phyloP scores from a whole-genome alignment of 1,140 invertebrate species.

The Euborellia annulipes region DNA sequence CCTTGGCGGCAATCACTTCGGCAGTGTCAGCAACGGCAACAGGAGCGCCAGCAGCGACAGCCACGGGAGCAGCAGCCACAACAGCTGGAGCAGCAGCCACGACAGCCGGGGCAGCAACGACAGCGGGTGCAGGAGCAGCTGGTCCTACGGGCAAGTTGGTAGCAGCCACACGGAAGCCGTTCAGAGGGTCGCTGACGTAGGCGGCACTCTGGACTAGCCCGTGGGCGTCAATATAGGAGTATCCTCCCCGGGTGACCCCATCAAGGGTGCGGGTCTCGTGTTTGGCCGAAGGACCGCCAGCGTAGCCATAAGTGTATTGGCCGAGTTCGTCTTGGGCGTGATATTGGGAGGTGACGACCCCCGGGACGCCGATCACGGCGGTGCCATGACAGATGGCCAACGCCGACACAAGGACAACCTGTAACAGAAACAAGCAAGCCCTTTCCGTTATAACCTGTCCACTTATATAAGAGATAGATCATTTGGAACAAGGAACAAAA shows the following conservation, averaged over 20 bases:
- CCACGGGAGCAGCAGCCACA: constrained; percentile 3
- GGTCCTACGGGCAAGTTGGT: constrained; percentile 37
- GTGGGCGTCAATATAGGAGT: constrained; percentile 52
- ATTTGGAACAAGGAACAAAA: too few relatives aligned
- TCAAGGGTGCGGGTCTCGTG: constrained; percentile 43
- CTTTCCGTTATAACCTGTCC: too few relatives aligned
- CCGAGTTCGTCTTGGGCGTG: constrained; percentile 45
- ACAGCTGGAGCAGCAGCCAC: background rate
- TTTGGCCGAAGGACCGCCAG: constrained; percentile 45
- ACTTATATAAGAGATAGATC: too few relatives aligned
- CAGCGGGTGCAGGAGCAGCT: constrained; percentile 11
- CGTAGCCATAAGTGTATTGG: constrained; percentile 49
- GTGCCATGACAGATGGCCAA: too few relatives aligned
- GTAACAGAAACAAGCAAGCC: too few relatives aligned
- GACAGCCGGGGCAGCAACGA: background rate
- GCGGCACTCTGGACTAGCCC: constrained; percentile 41
- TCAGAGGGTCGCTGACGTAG: constrained; percentile 40
- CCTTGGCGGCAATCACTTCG: constrained; percentile 18
- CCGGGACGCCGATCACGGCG: too few relatives aligned
- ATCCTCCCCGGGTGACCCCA: constrained; percentile 47
- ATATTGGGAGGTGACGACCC: constrained; percentile 28
- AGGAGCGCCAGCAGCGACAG: constrained; percentile 23
- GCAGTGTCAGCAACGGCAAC: constrained; percentile 10
- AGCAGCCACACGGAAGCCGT: constrained; percentile 45
- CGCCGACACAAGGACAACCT: too few relatives aligned